phyloP scores from a whole-genome alignment of 2,797 vertebrate genomes.

The Anguilla megastoma region DNA sequence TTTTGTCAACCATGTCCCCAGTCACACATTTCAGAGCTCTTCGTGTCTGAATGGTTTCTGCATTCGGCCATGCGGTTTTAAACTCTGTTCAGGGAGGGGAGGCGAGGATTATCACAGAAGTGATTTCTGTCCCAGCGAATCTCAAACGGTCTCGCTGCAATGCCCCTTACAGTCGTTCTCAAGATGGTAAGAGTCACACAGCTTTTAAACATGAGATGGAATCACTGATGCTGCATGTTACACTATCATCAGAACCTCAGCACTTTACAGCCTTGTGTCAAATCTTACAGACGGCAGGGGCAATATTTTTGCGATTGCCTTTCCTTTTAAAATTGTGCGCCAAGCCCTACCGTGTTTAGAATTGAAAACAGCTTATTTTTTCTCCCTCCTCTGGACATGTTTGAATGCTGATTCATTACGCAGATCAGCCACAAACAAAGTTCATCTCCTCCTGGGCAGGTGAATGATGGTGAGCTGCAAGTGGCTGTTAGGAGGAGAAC shows the following conservation, averaged over 20 bases:
- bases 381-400: background rate
- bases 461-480: background rate
- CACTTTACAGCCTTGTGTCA: background rate
- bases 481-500: background rate
- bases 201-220: conserved; percentile 7
- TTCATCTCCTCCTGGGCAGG: background rate
- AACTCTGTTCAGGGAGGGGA: background rate
- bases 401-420: background rate
- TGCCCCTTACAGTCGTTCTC: background rate
- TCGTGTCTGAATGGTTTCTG: background rate
- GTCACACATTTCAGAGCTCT: conserved; percentile 1
- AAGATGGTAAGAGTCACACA: background rate
- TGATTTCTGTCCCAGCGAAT: background rate
- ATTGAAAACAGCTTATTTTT: background rate
- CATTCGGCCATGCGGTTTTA: background rate
- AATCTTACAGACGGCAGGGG: background rate
- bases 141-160: background rate
- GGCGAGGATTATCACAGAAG: background rate
- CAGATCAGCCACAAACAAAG: background rate
- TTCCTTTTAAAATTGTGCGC: background rate
- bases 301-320: background rate
- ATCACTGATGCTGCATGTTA: background rate
- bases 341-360: background rate
- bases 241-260: background rate
- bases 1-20: background rate